These are phyloP conservation scores for Himantopus leucocephalus DNA, from an alignment of 2,113 vertebrate species.

Conservation along the genomic window DNA sequence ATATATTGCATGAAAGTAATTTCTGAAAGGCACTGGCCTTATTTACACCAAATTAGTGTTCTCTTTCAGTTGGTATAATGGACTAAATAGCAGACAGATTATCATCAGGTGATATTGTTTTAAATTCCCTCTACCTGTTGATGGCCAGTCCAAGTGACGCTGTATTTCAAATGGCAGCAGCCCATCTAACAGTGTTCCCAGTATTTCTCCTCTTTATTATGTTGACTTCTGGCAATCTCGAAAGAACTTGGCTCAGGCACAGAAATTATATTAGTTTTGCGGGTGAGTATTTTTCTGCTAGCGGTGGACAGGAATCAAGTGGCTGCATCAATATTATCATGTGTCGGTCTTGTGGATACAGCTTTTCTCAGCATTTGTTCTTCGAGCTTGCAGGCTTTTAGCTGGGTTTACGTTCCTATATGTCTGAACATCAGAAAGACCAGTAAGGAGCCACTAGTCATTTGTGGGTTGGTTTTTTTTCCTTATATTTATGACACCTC, in stretches of 20 bases:
- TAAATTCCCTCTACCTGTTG: neutral
- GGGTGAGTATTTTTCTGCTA: neutral
- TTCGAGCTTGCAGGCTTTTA: neutral
- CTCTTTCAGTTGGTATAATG: neutral
- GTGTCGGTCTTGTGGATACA: neutral
- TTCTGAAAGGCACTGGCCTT: neutral
- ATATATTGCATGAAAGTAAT: neutral
- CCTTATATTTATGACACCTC: neutral
- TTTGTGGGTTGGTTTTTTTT: neutral
- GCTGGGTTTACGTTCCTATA: neutral
- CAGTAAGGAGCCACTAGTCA: neutral
- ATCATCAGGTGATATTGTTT: neutral
- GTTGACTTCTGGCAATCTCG: neutral
- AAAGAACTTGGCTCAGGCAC: neutral
- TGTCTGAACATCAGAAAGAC: neutral
- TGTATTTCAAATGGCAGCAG: neutral
- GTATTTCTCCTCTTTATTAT: constrained; percentile 9
- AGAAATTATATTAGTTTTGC: neutral
- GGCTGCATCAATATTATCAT: neutral
- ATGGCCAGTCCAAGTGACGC: neutral
- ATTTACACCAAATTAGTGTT: neutral
- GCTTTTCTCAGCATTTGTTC: neutral
- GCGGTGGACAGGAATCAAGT: neutral
- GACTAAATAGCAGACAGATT: neutral
- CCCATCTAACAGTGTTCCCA: neutral